Conservation (phyloP, 1,140 invertebrate genomes). For the Zeugodacus cucurbitae region DNA sequence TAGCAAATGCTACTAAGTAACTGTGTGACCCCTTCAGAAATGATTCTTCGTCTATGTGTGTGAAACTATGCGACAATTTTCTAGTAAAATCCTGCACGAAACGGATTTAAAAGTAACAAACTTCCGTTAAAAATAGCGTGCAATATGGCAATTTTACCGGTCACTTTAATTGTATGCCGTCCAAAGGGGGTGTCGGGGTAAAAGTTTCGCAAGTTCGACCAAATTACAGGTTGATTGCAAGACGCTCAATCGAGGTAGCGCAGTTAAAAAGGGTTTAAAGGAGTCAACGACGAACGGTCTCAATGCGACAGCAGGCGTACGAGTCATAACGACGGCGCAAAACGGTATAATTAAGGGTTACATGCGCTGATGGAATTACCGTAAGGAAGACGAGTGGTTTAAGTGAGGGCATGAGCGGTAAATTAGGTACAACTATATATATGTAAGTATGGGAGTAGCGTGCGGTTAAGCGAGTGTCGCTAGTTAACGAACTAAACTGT, state of each 20-base stretch:
- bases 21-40: not conserved
- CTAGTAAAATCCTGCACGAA: constrained; percentile 20
- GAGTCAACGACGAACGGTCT: not conserved
- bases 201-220: not conserved
- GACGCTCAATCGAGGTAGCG: not conserved
- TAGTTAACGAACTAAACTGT: constrained; percentile 44
- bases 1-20: not conserved
- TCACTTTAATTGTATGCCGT: not conserved
- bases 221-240: not conserved
- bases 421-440: not conserved
- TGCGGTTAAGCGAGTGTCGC: not conserved
- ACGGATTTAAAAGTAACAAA: constrained; percentile 39
- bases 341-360: constrained; percentile 41
- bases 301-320: constrained; percentile 28
- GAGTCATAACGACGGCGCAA: not conserved
- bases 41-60: not conserved
- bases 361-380: not conserved
- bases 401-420: not conserved
- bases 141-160: constrained; percentile 41
- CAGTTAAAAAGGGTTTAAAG: constrained; percentile 19
- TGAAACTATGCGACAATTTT: constrained; percentile 37
- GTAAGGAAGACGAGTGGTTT: not conserved
- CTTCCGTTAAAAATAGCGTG: constrained; percentile 44
- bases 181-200: not conserved
- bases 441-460: not conserved